phyloP scores from a whole-genome alignment of 2,888 invertebrate genomes.

The Ectemnius continuus region DNA sequence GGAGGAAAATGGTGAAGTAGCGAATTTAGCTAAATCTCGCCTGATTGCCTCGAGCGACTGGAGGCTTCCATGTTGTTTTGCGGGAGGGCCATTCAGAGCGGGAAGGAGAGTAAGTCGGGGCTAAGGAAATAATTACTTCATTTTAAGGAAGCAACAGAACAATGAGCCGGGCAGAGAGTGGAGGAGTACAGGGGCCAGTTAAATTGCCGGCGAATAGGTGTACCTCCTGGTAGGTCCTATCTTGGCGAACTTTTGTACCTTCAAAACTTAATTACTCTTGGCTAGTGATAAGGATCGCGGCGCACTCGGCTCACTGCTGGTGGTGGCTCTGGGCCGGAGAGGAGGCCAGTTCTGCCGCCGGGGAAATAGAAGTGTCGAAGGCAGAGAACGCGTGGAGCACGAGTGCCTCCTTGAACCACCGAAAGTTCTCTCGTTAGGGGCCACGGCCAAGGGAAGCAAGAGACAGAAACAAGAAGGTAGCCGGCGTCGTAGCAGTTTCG shows the following conservation, averaged over 20 bases:
- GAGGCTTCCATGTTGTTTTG: too few species aligned
- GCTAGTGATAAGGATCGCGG: conserved; percentile 53
- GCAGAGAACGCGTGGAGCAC: conserved; percentile 46
- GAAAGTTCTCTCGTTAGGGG: conserved; percentile 41
- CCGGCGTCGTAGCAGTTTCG: not conserved
- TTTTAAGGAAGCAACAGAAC: not conserved
- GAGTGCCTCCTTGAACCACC: conserved; percentile 26
- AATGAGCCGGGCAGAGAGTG: conserved; percentile 24
- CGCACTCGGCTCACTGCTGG: conserved; percentile 4
- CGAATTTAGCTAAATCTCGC: too few species aligned
- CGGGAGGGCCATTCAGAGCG: too few species aligned
- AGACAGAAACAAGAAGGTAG: conserved; percentile 1
- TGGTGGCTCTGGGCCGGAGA: too few species aligned
- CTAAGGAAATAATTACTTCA: conserved; percentile 41
- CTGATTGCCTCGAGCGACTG: too few species aligned
- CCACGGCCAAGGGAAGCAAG: conserved; percentile 7
- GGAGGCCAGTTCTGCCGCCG: conserved; percentile 8
- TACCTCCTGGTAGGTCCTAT: conserved; percentile 21
- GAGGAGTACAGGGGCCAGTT: conserved; percentile 34
- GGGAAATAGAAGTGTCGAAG: conserved; percentile 59
- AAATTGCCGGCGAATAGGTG: conserved; percentile 44
- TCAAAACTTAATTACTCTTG: conserved; percentile 60
- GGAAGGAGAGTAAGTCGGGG: not conserved
- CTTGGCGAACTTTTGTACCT: conserved; percentile 51
- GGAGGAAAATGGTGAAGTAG: too few species aligned